Evolutionary conservation across 2,113 vertebrate species (phyloP), one percentile per base, ranked within the genome.

Genomic region (cat (Felis catus)): DNA sequence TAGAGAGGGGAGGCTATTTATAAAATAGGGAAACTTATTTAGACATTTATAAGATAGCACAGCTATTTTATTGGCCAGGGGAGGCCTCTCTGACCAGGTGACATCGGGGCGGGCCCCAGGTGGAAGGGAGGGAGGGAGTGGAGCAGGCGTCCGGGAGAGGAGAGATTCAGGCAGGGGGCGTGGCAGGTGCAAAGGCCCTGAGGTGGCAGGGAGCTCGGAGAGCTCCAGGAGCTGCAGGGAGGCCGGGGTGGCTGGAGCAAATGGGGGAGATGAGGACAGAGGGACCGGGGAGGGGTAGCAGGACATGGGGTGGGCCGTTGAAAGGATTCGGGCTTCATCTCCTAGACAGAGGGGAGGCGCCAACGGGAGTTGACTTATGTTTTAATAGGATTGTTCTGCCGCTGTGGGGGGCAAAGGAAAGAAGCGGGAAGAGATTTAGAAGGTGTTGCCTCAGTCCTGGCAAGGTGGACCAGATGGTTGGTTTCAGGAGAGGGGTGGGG

Each of bases 321-420:
- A 25, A 48, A 63, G 76, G 27, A 7, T 33, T 19, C 33, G 11
- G 8, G 39, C 25, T 36, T 31, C 19, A 3, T n/a, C 63, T 27
- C 48, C 36, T 29, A 41, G 45, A 45, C 79, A n/a, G 58, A 55
- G 14, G 61, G n/a, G 29, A 25, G 36, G 25, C 10, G 23, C 7
- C 1, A 0, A 25, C 1, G 0, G 16, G 70, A 27, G 27, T 25
- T 27, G 48, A 78, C 16, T 16, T 58, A 29, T 4, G 13, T 79
- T 31, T 66, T 45, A 3, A 53, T 5, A 74, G 79, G 78, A 15
- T 23, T 25, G 8, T 31, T 36, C 65, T 71, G 51, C 19, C 33
- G 61, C 51, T 70, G 7, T 27, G 15, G 16, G 29, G 41, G 51
- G 9, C 63, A 29, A 21, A 80, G 36, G 48, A n/a, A 0, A 15